Base-by-base conservation (phyloP, 2,113 vertebrate species). In the Orycteropus afer region DNA sequence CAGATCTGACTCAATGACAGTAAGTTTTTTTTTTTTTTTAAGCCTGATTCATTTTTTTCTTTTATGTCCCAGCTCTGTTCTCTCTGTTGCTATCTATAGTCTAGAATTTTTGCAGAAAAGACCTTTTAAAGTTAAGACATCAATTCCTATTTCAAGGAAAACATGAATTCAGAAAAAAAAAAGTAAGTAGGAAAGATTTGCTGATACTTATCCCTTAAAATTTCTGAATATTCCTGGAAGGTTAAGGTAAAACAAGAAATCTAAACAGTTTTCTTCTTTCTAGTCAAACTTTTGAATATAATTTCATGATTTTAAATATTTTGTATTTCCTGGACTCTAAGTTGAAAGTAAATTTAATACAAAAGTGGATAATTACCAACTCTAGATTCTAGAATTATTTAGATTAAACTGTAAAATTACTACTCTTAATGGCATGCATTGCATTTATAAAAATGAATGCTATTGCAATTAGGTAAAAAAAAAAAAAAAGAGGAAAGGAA, bases 91-190 rank as follows among this genome's bases (percentile, higher is more conserved):
- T 49, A 27, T 51, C 45, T 32, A 23, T 17, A 47, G n/a, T 27
- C 55, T 2, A 69, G 32, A 63, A 80, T 74, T 51, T 77, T 65
- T 45, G 40, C 5, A 14, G n/a, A 55, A 59, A 91, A 86, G 25
- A 7, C 0, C 71, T 92, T 94, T 85, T 37, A 84, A 77, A 77
- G 9, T 59, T 57, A 59, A 67, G 22, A 63, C 29, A 90, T 14
- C 45, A 81, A 40, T 61, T 15, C 29, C 57, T 82, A 81, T 84
- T 84, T 86, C 25, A 82, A 93, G 25, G 27, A 96, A 94, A 53
- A 77, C 4, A 81, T 9, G 29, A 90, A 88, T 59, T 63, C 1
- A 10, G 4, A 9, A 42, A 53, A 29, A 9, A 47, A 14, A 69
- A 0, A 79, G 29, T 17, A 4, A 47, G 20, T 53, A 25, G 7